Base-by-base conservation (phyloP, 2,888 invertebrate genomes). In the Entomobrya multifasciata region DNA sequence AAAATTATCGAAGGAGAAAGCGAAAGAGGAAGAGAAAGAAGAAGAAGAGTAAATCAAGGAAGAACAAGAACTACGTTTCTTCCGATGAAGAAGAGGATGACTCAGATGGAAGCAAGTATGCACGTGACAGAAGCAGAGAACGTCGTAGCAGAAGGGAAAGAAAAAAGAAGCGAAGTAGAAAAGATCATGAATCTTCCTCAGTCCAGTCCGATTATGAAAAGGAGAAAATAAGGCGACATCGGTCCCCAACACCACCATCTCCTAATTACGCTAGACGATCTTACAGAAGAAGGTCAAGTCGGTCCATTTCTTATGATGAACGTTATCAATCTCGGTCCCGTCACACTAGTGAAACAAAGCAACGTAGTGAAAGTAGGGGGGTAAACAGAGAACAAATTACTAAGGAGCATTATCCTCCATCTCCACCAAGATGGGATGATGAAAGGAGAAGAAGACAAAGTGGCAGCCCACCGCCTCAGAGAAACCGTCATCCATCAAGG, bases 61-160 rank as follows among this genome's bases (percentile, higher is more conserved):
- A n/a, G n/a, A n/a, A n/a, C n/a, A n/a, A n/a, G n/a, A n/a, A n/a
- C n/a, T n/a, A n/a, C n/a, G n/a, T n/a, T 5, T 27, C 15, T n/a
- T 49, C 49, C 10, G 49, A 49, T 30, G 47, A 49, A 17, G 27
- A 25, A 6, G 67, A 36, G 11, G 27, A 30, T 25, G 60, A 44
- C 17, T 41, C 60, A 3, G 62, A 80, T 67, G n/a, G 41, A n/a
- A 49, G 85, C 57, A 36, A 30, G 15, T 15, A 27, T 8, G 44
- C 15, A 11, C 55, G 25, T 11, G 62, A 74, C 25, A 36, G 62
- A 13, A 57, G 67, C n/a, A 78, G 47, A 57, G 49, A 77, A 8
- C 49, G 77, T 36, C 15, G 55, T 36, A 30, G 65, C n/a, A 81
- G 72, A 81, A 65, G 76, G 27, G 52, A 80, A 30, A 76, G 0